phyloP scores from a whole-genome alignment of 2,888 invertebrate genomes.

The Diaphora mendica region DNA sequence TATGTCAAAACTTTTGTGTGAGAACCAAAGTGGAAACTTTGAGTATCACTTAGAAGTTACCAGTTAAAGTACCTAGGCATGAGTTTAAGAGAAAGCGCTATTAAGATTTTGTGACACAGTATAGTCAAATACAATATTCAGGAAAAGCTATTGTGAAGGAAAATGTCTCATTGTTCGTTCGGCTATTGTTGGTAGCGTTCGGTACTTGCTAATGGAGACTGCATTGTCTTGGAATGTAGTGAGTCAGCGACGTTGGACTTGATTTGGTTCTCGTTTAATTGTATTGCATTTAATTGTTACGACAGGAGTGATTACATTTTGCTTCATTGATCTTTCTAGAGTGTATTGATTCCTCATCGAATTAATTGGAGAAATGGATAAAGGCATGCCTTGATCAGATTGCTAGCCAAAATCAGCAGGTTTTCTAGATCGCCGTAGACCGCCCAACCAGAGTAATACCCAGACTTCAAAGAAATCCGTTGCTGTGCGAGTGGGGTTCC shows the following conservation, averaged over 20 bases:
- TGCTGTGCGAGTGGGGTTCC: no score
- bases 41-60: slow-evolving; percentile 55
- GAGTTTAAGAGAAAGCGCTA: slow-evolving; percentile 66
- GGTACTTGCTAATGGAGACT: slow-evolving; percentile 79
- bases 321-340: slow-evolving; percentile 19
- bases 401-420: background rate
- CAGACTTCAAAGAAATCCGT: no score
- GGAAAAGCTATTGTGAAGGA: slow-evolving; percentile 79
- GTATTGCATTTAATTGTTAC: slow-evolving; percentile 42
- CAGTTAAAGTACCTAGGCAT: slow-evolving; percentile 51
- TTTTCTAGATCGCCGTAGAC: background rate
- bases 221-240: slow-evolving; percentile 75
- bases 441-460: no score
- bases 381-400: background rate
- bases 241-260: slow-evolving; percentile 58
- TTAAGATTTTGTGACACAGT: slow-evolving; percentile 71
- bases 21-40: slow-evolving; percentile 65
- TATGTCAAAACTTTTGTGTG: slow-evolving; percentile 65
- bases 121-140: slow-evolving; percentile 83
- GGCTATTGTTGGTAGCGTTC: slow-evolving; percentile 73
- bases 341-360: background rate
- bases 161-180: slow-evolving; percentile 80
- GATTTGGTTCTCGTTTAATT: slow-evolving; percentile 47
- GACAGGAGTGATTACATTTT: slow-evolving; percentile 30
- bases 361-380: background rate